phyloP scores from a whole-genome alignment of 2,113 vertebrate species.

The Bombycilla garrulus region DNA sequence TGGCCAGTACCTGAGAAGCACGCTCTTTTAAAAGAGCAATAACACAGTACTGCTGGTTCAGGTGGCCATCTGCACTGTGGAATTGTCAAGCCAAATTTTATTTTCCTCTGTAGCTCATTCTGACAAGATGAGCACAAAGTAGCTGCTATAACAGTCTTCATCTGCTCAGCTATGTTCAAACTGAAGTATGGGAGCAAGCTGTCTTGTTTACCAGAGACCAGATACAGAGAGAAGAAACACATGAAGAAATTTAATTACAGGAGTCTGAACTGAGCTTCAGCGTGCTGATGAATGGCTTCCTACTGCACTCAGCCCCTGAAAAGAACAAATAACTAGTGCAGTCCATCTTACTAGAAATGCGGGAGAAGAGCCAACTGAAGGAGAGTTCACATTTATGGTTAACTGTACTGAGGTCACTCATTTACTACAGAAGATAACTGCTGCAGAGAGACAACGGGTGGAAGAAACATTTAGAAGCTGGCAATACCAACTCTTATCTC shows the following conservation, averaged over 20 bases:
- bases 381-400: neutral
- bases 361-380: neutral
- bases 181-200: neutral
- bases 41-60: neutral
- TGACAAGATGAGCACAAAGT: neutral
- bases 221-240: neutral
- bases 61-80: neutral
- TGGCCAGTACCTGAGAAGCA: neutral
- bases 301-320: neutral
- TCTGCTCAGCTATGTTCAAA: neutral
- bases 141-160: neutral
- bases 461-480: neutral
- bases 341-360: neutral
- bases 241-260: neutral
- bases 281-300: neutral
- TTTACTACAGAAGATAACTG: neutral
- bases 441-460: neutral
- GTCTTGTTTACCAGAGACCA: neutral
- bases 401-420: neutral
- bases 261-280: neutral
- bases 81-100: neutral
- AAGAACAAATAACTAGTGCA: neutral
- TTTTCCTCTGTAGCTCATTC: neutral
- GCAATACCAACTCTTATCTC: neutral
- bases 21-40: neutral